Percentiles rank a stretch among this genome's conserved stretches.
phyloP scores from a whole-genome alignment of 1,140 invertebrate species.

The Brachionus paranguensis region DNA sequence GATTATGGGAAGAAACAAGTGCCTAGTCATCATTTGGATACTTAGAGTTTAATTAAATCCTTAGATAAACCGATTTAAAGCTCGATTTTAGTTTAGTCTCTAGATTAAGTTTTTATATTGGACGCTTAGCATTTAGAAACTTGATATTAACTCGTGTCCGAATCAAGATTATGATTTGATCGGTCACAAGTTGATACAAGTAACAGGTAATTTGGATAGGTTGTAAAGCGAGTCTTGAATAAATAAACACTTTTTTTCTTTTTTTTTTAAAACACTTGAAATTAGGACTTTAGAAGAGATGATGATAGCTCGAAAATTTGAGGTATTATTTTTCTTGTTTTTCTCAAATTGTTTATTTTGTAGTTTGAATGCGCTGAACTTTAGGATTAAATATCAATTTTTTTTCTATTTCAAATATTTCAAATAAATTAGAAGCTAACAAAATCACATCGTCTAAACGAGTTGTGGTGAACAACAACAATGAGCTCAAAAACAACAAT shows the following conservation, averaged over 20 bases:
- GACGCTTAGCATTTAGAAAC: background rate
- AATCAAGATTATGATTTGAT: background rate
- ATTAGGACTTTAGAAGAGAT: conserved; percentile 1
- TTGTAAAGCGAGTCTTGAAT: background rate
- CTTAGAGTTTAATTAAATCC: background rate
- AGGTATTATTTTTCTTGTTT: conserved; percentile 8
- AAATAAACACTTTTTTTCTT: background rate
- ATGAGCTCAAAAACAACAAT: conserved; percentile 4
- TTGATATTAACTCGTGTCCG: background rate
- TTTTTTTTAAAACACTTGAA: background rate
- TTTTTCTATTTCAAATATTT: conserved; percentile 7
- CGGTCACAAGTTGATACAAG: background rate
- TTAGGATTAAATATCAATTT: conserved; percentile 28
- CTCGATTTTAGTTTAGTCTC: background rate
- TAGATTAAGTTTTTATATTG: background rate
- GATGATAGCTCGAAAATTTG: conserved; percentile 4
- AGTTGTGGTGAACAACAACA: background rate
- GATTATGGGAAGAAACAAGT: background rate
- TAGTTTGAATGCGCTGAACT: background rate
- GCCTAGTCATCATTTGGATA: background rate
- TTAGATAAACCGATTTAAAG: background rate
- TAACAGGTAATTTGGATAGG: background rate
- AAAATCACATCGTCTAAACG: conserved; percentile 1
- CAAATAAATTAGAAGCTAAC: background rate
- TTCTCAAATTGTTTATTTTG: conserved; percentile 3